Conservation (phyloP, 2,113 vertebrate genomes). For the Ptilorrhoa leucosticta region DNA sequence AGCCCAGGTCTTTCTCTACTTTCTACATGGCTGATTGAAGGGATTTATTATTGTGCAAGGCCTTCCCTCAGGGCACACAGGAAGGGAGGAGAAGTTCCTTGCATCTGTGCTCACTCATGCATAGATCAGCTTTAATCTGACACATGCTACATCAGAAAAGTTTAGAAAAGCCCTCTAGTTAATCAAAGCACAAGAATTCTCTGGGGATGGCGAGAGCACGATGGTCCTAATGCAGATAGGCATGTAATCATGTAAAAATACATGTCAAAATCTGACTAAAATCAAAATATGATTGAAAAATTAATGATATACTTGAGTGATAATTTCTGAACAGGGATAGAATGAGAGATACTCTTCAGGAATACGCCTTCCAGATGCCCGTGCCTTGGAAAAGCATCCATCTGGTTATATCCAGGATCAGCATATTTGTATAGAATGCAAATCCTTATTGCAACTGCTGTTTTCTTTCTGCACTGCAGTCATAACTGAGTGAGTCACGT, state of each 20-base stretch:
- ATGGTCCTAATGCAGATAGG: not conserved
- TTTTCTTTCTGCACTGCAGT: not conserved
- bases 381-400: not conserved
- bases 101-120: not conserved
- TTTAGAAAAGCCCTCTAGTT: not conserved
- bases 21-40: not conserved
- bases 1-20: not conserved
- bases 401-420: constrained; percentile 21
- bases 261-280: not conserved
- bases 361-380: not conserved
- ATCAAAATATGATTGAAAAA: not conserved
- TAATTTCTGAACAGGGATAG: not conserved
- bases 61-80: not conserved
- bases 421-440: constrained; percentile 32
- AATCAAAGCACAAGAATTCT: not conserved
- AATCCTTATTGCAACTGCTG: not conserved
- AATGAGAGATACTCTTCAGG: not conserved
- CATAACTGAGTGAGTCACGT: constrained; percentile 13
- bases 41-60: constrained; percentile 8
- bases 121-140: not conserved
- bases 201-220: rapidly evolving
- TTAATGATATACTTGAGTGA: not conserved
- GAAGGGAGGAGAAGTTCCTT: constrained; percentile 44
- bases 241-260: not conserved
- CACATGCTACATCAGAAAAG: not conserved